Base-by-base conservation (phyloP, 2,888 invertebrate species). In the Pegoplata infirma region DNA sequence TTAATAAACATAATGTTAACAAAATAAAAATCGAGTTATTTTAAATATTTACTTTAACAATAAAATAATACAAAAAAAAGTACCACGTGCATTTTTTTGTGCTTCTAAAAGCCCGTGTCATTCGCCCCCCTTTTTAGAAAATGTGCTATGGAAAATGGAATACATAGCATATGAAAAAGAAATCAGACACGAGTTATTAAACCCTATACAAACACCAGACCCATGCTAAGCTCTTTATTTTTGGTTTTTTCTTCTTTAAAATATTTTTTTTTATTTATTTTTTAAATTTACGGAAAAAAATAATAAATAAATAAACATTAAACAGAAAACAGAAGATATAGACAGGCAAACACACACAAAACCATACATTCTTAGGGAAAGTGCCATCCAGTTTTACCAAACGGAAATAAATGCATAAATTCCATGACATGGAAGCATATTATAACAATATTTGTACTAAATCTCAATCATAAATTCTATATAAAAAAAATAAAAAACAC, bases 171-270 rank as follows among this genome's bases (percentile, higher is more conserved):
- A n/a, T 56, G 23, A 23, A 21, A 58, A 19, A 64, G 44, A 73
- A 58, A 67, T 63, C 73, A 58, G 69, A 66, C 78, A 79, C 78
- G 74, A 79, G 78, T 71, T 78, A 71, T 64, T 46, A 76, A 68
- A 68, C 61, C n/a, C 64, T 44, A 53, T 25, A 49, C 40, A 28
- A 28, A 55, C 47, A 59, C 19, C 28, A 74, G 79, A 63, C 75
- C 75, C 59, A 75, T 79, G 79, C 79, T 51, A 79, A 75, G 79
- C 74, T 71, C 58, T 67, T 73, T 74, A 28, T 21, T 36, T 36
- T 19, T 17, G 10, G 17, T 1, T n/a, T n/a, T n/a, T n/a, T n/a
- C 23, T 25, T 32, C n/a, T 46, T 28, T 28, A 14, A 66, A 59
- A 14, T 21, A 44, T n/a, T 40, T 2, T 12, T 28, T 16, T 28